Evolutionary conservation across 1,140 invertebrate genomes (phyloP), one percentile per base, ranked within the genome.

Genomic region (Eciton burchellii): DNA sequence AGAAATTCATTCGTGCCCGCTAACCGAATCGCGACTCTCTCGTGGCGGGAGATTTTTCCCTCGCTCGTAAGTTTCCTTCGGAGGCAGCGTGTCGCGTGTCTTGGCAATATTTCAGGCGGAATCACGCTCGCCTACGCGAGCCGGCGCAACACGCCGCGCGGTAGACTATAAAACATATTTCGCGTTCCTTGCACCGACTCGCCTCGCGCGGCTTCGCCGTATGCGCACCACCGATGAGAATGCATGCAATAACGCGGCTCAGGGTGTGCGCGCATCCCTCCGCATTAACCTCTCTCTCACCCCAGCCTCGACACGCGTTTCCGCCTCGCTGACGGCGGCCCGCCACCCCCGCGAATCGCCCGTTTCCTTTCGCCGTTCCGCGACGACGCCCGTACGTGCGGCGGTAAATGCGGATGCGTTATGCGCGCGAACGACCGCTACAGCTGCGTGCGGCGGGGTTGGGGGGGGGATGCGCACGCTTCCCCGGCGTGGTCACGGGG

Each of bases 121-220:
- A 74, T 74, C 72, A 68, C 35, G 59, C 26, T 65, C 74, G 65
- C 57, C 47, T 68, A 60, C 41, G 72, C 60, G 66, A 57, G n/a
- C n/a, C 54, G 70, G 79, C 68, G 63, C 65, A 68, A 45, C 54
- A 57, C n/a, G n/a, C 47, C 73, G 63, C 60, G 66, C 45, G 71
- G 45, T 21, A 81, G 45, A 72, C 66, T 70, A 52, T 63, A 57
- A 73, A 72, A 85, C 47, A 70, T 65, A 74, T 72, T 57, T 79
- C 74, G 26, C 56, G 63, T 81, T 72, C 24, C 26, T 19, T 21
- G 59, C 49, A 19, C 41, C 57, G 70, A 73, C 77, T 49, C 47
- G 63, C 47, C 56, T 72, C 52, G 49, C 49, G 66, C 66, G 19
- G 24, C 6, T 35, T n/a, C 24, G 56, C 56, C 49, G 52, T 21